phyloP scores from a whole-genome alignment of 1,140 invertebrate genomes.

The Drosophila paulistorum region DNA sequence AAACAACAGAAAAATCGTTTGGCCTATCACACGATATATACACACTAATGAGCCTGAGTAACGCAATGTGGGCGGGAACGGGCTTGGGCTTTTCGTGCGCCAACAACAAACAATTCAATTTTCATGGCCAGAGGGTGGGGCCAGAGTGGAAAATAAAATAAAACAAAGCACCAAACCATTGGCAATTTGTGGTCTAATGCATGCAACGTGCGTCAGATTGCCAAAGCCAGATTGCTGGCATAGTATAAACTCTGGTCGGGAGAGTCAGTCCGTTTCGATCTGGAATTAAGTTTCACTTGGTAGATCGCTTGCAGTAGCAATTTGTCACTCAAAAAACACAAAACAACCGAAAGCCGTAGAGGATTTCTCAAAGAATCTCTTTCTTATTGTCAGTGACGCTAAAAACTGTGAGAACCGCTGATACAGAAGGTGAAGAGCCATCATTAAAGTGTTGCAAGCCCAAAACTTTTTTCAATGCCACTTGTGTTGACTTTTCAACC shows the following conservation, averaged over 20 bases:
- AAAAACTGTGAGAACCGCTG: slow-evolving; percentile 56
- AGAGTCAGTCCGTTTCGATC: slow-evolving; percentile 28
- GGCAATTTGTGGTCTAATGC: slow-evolving; percentile 76
- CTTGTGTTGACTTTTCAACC: slow-evolving; percentile 71
- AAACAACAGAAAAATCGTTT: slow-evolving; percentile 53
- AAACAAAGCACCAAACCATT: slow-evolving; percentile 61
- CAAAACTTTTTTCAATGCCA: slow-evolving; percentile 62
- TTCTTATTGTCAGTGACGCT: slow-evolving; percentile 20
- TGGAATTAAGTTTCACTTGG: slow-evolving; percentile 56
- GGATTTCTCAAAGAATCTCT: slow-evolving; percentile 34
- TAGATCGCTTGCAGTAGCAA: slow-evolving; percentile 47
- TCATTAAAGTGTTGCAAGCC: slow-evolving; percentile 51
- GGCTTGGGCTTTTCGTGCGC: slow-evolving; percentile 55
- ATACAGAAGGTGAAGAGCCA: slow-evolving; percentile 32
- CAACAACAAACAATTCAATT: slow-evolving; percentile 79
- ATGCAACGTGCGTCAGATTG: slow-evolving; percentile 75
- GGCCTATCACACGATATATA: slow-evolving; percentile 71
- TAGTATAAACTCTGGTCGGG: slow-evolving; percentile 2
- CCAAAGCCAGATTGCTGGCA: slow-evolving; percentile 46
- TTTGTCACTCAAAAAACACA: slow-evolving; percentile 61
- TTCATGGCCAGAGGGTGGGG: slow-evolving; percentile 57
- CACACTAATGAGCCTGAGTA: slow-evolving; percentile 70
- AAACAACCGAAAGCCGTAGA: neutral
- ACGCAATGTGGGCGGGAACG: slow-evolving; percentile 71
- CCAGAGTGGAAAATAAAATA: slow-evolving; percentile 36